Evolutionary conservation across 2,888 invertebrate species (phyloP), one percentile per base, ranked within the genome.

Genomic region (Polyommatus iphigenia): DNA sequence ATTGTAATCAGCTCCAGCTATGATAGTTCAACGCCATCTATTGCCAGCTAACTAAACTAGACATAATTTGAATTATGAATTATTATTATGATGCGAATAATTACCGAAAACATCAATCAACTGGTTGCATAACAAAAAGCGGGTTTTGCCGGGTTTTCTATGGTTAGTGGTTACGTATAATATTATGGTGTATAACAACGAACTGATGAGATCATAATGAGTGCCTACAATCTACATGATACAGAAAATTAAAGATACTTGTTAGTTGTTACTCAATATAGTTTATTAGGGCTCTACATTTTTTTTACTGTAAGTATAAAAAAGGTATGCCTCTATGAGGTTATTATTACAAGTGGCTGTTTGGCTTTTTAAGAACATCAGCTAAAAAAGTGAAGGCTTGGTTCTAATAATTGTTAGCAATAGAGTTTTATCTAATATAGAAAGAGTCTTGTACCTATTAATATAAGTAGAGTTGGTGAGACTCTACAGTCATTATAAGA

Each of bases 41-140:
- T 32, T 15, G 18, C 24, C 0, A 15, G 13, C 29, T 32, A 67
- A 32, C 0, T 32, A 5, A 18, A 67, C 29, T 67, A 67, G 2
- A 32, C 29, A 29, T 67, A 13, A 24, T 62, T 62, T 62, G 59
- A n/a, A n/a, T 36, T 36, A 36, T 36, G 36, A 46, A 10, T 62
- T n/a, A n/a, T 24, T 62, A 20, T 24, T 32, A 67, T 32, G 29
- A 67, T 67, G 67, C 67, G 29, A 67, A 62, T 32, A 67, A 67
- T 67, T 13, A 29, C 67, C 67, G 62, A 67, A 67, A 67, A 67
- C 67, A 67, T 6, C 20, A 67, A 0, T 13, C 15, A 29, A 67
- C 67, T 67, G 29, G 67, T 67, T 67, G 29, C 67, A 29, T 15
- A 29, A 29, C 67, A 67, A 29, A 67, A 67, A 67, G 29, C 67